These are phyloP conservation scores for Poeciliopsis retropinna DNA, from an alignment of 2,113 vertebrate species.

Conservation along the genomic window DNA sequence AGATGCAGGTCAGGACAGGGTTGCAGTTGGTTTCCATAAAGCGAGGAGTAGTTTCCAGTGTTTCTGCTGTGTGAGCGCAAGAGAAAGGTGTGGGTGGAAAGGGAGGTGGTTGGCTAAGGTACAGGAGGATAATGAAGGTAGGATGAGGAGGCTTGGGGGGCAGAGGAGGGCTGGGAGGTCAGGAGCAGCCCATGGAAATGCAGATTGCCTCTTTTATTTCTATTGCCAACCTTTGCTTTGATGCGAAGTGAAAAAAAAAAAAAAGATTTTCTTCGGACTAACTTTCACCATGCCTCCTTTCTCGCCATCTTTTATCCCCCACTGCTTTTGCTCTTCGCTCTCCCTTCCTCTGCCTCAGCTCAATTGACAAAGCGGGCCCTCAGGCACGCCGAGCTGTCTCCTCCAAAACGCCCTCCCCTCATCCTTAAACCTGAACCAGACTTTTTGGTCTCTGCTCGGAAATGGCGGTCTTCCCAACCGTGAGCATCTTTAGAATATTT, in stretches of 20 bases:
- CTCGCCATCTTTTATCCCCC: slow-evolving; percentile 37
- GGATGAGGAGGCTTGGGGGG: slow-evolving; percentile 30
- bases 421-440: neutral
- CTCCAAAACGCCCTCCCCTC: slow-evolving; percentile 28
- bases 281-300: slow-evolving; percentile 69
- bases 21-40: slow-evolving; percentile 33
- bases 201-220: slow-evolving; percentile 77
- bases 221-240: slow-evolving; percentile 76
- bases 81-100: slow-evolving; percentile 47
- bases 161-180: slow-evolving; percentile 27
- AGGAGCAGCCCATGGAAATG: slow-evolving; percentile 78
- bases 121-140: slow-evolving; percentile 49
- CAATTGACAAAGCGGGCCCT: slow-evolving; percentile 68
- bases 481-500: neutral
- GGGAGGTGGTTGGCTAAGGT: slow-evolving; percentile 39
- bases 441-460: slow-evolving; percentile 7
- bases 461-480: neutral
- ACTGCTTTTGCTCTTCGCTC: slow-evolving; percentile 34
- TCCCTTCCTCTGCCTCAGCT: slow-evolving; percentile 39
- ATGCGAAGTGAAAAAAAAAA: slow-evolving; percentile 63
- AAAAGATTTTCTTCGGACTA: slow-evolving; percentile 67
- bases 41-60: slow-evolving; percentile 56
- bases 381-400: slow-evolving; percentile 32
- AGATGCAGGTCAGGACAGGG: slow-evolving; percentile 41
- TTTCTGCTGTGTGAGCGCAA: slow-evolving; percentile 66